Evolutionary conservation across 2,797 vertebrate genomes (phyloP).

Genomic region (Sebastes vulpes): DNA sequence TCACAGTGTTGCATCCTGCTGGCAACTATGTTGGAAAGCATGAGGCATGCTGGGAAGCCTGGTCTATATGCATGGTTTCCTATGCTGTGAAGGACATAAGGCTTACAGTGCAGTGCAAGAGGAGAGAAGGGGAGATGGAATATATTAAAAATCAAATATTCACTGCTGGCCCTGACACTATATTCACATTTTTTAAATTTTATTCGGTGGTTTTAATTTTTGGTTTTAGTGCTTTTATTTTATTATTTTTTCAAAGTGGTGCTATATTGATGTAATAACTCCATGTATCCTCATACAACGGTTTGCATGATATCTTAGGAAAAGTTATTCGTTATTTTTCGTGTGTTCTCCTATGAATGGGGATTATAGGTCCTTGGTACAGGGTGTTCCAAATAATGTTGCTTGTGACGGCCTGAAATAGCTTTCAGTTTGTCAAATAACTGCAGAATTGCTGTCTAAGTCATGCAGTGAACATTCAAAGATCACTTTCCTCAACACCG

Average conservation of each 20-base stretch:
- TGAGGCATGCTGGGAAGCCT: slow-evolving; percentile 70
- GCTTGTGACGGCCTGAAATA: slow-evolving; percentile 69
- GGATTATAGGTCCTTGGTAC: slow-evolving; percentile 78
- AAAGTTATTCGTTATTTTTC: too few species aligned
- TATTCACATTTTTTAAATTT: neutral
- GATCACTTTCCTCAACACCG: slow-evolving; percentile 75
- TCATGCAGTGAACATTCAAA: slow-evolving; percentile 69
- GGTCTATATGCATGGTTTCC: slow-evolving; percentile 59
- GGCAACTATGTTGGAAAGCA: slow-evolving; percentile 74
- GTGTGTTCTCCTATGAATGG: neutral
- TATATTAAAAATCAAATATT: slow-evolving; percentile 11
- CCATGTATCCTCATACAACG: too few species aligned
- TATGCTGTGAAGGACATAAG: slow-evolving; percentile 63
- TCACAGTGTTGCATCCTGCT: slow-evolving; percentile 76
- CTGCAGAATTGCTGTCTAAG: slow-evolving; percentile 72
- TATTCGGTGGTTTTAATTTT: neutral
- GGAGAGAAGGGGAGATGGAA: slow-evolving; percentile 27
- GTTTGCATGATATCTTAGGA: too few species aligned
- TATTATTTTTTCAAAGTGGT: neutral
- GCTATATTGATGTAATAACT: neutral
- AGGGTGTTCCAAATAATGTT: slow-evolving; percentile 75
- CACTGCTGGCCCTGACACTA: neutral
- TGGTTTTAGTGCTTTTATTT: neutral
- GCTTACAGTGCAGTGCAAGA: slow-evolving; percentile 8
- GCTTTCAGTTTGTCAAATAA: slow-evolving; percentile 78